phyloP scores from a whole-genome alignment of 2,797 vertebrate genomes.

The Potorous gilbertii region DNA sequence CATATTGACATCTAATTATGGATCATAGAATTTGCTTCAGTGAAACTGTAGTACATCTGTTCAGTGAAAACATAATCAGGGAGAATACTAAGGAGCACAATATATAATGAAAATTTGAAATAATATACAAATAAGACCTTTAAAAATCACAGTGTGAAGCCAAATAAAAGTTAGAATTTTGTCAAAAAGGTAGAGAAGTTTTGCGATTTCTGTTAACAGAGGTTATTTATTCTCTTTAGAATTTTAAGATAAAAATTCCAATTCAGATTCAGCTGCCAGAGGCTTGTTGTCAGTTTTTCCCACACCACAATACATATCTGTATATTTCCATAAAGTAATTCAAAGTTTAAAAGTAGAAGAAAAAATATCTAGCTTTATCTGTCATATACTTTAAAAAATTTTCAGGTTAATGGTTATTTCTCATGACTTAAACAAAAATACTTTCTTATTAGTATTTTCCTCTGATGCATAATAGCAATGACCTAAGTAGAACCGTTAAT shows the following conservation, averaged over 20 bases:
- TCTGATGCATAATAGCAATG: slow-evolving; percentile 13
- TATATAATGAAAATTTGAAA: slow-evolving; percentile 84
- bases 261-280: background rate
- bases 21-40: slow-evolving; percentile 86
- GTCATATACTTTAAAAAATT: background rate
- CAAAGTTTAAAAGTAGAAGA: slow-evolving; percentile 29
- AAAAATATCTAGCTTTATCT: background rate
- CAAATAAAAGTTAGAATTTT: slow-evolving; percentile 69
- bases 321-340: slow-evolving; percentile 50
- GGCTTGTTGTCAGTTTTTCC: background rate
- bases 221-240: slow-evolving; percentile 41
- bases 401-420: slow-evolving; percentile 13
- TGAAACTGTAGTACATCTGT: slow-evolving; percentile 87
- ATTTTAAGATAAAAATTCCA: slow-evolving; percentile 32
- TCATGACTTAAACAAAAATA: slow-evolving; percentile 28
- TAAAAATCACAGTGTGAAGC: slow-evolving; percentile 79
- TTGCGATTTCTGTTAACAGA: slow-evolving; percentile 50
- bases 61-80: slow-evolving; percentile 86
- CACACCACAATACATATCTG: background rate
- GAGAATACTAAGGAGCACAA: slow-evolving; percentile 84
- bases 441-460: slow-evolving; percentile 39
- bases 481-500: slow-evolving; percentile 26
- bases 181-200: slow-evolving; percentile 39
- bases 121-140: slow-evolving; percentile 84
- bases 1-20: slow-evolving; percentile 90